Evolutionary conservation across 2,113 vertebrate species (phyloP).

Genomic region (Pygoscelis adeliae): DNA sequence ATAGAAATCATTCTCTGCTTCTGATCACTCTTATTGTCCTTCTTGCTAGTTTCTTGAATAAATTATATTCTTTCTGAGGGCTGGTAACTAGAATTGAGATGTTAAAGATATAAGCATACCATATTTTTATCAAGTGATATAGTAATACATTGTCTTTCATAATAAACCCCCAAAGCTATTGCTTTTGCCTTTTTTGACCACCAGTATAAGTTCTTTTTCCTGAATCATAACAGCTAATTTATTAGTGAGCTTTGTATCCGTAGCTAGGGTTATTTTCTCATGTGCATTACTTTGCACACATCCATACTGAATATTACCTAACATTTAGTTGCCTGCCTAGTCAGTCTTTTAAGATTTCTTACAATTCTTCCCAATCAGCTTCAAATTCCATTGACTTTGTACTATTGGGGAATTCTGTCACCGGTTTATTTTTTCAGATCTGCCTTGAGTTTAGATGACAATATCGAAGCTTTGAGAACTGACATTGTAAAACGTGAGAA

Average conservation of each 20-base stretch:
- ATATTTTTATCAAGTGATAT: background rate
- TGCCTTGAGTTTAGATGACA: background rate
- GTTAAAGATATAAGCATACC: background rate
- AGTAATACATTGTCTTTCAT: background rate
- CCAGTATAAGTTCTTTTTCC: background rate
- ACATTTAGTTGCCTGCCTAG: background rate
- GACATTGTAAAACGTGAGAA: background rate
- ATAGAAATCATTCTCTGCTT: background rate
- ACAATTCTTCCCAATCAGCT: background rate
- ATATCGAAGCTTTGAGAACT: background rate
- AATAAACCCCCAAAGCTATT: background rate
- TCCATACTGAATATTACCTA: background rate
- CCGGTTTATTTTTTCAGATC: background rate
- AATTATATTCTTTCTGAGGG: background rate
- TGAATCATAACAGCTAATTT: background rate
- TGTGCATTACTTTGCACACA: background rate
- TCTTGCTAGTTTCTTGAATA: background rate
- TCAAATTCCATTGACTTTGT: background rate
- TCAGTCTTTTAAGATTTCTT: background rate
- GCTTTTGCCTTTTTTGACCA: background rate
- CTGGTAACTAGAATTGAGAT: background rate
- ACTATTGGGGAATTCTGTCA: background rate
- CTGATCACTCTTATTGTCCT: background rate
- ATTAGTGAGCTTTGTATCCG: background rate
- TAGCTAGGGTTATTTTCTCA: background rate